Evolutionary conservation across 1,140 invertebrate species (phyloP).

Genomic region (Ceratina australensis): DNA sequence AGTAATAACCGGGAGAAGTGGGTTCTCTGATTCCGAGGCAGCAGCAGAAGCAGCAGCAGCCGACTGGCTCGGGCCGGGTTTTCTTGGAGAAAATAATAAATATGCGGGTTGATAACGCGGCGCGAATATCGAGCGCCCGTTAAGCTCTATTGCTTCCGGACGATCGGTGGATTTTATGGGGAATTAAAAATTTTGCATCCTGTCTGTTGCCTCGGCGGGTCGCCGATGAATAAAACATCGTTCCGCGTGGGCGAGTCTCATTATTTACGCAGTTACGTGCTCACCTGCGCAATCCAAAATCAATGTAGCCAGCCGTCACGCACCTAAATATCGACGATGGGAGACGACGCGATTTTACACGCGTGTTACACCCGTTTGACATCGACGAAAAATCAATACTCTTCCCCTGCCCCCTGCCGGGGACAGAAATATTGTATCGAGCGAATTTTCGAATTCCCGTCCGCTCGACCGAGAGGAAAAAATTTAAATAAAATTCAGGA

Average conservation of each 20-base stretch:
- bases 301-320: constrained; percentile 48
- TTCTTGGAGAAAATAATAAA: constrained; percentile 23
- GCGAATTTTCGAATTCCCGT: constrained; percentile 19
- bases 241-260: constrained; percentile 57
- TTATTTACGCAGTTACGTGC: constrained; percentile 62
- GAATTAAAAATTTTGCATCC: constrained; percentile 66
- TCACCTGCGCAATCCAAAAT: constrained; percentile 55
- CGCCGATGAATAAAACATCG: constrained; percentile 63
- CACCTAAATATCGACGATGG: constrained; percentile 50
- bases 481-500: no score
- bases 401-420: no score
- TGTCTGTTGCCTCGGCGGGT: constrained; percentile 14
- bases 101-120: neutral
- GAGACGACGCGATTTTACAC: constrained; percentile 17
- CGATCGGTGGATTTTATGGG: constrained; percentile 61
- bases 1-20: neutral
- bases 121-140: constrained; percentile 35
- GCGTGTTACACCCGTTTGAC: constrained; percentile 28
- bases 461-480: no score
- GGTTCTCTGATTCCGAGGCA: neutral
- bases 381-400: constrained; percentile 40
- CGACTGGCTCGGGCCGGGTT: neutral
- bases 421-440: constrained; percentile 3
- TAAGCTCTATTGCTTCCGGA: constrained; percentile 56
- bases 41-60: no score